A percentile compares a stretch with the other conserved stretches of the same genome.
phyloP scores from a whole-genome alignment of 2,888 invertebrate species.

The Onchidella celtica region DNA sequence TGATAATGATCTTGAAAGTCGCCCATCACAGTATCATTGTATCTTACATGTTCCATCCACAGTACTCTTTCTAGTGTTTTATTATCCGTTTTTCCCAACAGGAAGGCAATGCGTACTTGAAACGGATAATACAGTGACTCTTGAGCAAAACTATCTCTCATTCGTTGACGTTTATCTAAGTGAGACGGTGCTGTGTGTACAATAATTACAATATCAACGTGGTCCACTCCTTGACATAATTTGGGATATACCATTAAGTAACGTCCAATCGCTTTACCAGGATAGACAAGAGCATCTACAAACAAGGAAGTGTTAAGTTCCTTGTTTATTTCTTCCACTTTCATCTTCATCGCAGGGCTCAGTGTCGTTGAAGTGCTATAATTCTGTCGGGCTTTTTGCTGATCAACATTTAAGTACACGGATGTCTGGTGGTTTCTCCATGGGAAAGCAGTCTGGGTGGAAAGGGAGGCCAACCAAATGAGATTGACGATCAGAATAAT shows the following conservation, averaged over 20 bases:
- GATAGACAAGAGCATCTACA: slow-evolving; percentile 7
- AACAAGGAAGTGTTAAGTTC: slow-evolving; percentile 19
- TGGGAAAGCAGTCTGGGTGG: background rate
- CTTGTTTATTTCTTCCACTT: slow-evolving; percentile 14
- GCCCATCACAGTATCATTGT: slow-evolving; percentile 70
- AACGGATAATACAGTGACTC: slow-evolving; percentile 37
- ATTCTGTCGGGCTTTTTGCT: no score
- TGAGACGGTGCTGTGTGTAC: slow-evolving; percentile 48
- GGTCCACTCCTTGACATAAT: background rate
- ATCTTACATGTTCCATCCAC: slow-evolving; percentile 63
- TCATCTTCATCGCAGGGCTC: background rate
- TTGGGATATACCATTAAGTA: slow-evolving; percentile 26
- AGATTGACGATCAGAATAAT: slow-evolving; percentile 3
- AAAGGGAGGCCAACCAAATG: background rate
- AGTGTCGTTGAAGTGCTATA: slow-evolving; percentile 15
- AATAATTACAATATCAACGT: slow-evolving; percentile 40
- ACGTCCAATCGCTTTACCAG: slow-evolving; percentile 22
- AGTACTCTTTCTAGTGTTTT: slow-evolving; percentile 57
- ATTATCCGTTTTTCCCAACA: slow-evolving; percentile 41
- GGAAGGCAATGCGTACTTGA: slow-evolving; percentile 47
- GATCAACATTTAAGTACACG: background rate
- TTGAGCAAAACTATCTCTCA: slow-evolving; percentile 26
- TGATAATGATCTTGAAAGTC: slow-evolving; percentile 68
- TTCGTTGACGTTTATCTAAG: slow-evolving; percentile 21
- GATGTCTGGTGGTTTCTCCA: background rate